Evolutionary conservation across 2,888 invertebrate genomes (phyloP).

Genomic region (Halictus quadricinctus): DNA sequence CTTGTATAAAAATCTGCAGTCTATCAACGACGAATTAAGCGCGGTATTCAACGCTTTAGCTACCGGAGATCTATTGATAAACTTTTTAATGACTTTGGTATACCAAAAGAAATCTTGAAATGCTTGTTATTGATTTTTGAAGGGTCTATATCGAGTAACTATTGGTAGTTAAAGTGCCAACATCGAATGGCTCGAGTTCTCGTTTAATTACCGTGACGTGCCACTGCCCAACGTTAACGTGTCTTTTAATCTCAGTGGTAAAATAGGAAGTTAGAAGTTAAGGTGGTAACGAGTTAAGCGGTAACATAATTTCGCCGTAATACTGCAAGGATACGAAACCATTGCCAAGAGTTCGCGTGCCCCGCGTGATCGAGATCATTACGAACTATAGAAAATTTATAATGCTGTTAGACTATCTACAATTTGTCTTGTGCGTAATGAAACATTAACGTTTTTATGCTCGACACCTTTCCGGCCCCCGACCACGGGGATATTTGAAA

Average conservation of each 20-base stretch:
- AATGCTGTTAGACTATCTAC: constrained; percentile 42
- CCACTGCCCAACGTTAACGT: constrained; percentile 7
- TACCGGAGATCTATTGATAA: neutral
- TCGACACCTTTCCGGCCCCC: constrained; percentile 2
- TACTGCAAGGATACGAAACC: constrained; percentile 15
- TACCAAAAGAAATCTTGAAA: neutral
- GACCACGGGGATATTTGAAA: neutral
- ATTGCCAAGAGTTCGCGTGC: constrained; percentile 25
- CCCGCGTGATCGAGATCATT: constrained; percentile 44
- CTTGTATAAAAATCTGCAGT: neutral
- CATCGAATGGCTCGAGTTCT: neutral
- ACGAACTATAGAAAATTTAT: constrained; percentile 49
- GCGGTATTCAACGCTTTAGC: neutral
- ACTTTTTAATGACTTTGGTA: neutral
- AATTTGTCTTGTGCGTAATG: constrained; percentile 17
- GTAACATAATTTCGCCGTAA: constrained; percentile 18
- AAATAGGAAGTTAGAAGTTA: constrained; percentile 32
- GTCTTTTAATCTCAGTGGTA: constrained; percentile 24
- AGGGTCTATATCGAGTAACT: neutral
- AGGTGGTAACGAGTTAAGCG: constrained; percentile 17
- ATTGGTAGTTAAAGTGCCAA: neutral
- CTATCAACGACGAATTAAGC: neutral
- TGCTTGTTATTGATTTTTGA: neutral
- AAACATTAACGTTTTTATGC: constrained; percentile 21
- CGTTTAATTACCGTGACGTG: constrained; percentile 14